Percentiles rank a stretch among this genome's conserved stretches.
Evolutionary conservation across 1,140 invertebrate genomes (phyloP).

Genomic region (Idris sp.): DNA sequence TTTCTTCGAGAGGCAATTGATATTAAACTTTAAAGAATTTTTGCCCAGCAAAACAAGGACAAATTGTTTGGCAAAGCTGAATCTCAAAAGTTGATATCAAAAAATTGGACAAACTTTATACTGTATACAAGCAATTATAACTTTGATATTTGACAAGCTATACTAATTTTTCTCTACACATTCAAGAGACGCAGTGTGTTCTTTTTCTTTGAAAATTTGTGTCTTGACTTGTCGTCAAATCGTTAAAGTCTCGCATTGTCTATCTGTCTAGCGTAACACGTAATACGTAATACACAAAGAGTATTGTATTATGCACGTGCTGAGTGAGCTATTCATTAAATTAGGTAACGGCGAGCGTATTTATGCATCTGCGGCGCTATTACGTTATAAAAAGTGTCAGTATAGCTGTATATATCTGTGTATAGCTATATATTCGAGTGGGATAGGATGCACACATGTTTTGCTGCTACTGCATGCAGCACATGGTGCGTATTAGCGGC

Average conservation of each 20-base stretch:
- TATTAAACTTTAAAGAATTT: conserved; percentile 17
- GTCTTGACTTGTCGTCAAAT: not conserved
- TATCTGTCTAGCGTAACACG: conserved; percentile 22
- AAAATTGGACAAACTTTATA: too few relatives aligned
- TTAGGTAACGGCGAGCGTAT: conserved; percentile 61
- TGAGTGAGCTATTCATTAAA: conserved; percentile 59
- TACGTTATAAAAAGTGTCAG: conserved; percentile 21
- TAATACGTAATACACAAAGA: conserved; percentile 15
- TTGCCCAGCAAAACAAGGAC: conserved; percentile 16
- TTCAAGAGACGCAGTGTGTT: too few relatives aligned
- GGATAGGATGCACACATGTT: conserved; percentile 4
- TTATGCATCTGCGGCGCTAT: conserved; percentile 42
- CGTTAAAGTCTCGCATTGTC: conserved; percentile 8
- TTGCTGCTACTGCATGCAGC: conserved; percentile 13
- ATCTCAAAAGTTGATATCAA: too few relatives aligned
- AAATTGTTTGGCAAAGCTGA: conserved; percentile 30
- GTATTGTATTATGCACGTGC: conserved; percentile 54
- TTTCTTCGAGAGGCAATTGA: conserved; percentile 30
- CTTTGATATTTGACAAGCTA: too few relatives aligned
- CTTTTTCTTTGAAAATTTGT: too few relatives aligned
- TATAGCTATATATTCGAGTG: not conserved
- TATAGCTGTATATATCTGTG: too few relatives aligned
- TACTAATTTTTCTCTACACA: too few relatives aligned
- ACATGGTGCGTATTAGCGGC: conserved; percentile 30
- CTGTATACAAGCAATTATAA: conserved; percentile 56